Percentiles rank a stretch among this genome's conserved stretches.
Conservation (phyloP, 2,888 invertebrate species). For the Carabus problematicus region DNA sequence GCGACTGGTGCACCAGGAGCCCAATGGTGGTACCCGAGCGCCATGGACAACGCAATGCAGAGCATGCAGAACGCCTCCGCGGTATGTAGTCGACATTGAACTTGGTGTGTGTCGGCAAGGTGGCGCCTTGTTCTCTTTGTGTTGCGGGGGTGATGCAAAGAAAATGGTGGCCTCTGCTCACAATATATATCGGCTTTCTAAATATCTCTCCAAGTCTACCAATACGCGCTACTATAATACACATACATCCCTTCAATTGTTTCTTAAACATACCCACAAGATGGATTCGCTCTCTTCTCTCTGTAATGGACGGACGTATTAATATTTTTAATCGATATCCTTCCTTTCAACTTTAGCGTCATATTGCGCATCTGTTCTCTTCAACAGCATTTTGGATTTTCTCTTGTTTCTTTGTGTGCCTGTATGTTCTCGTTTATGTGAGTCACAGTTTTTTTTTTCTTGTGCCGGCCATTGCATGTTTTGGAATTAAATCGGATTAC, state of each 20-base stretch:
- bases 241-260: not conserved
- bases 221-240: not conserved
- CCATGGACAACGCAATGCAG: slow-evolving; percentile 67
- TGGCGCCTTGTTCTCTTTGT: slow-evolving; percentile 27
- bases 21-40: slow-evolving; percentile 79
- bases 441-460: slow-evolving; percentile 1
- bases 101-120: slow-evolving; percentile 15
- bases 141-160: slow-evolving; percentile 37
- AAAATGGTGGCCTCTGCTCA: slow-evolving; percentile 38
- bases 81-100: slow-evolving; percentile 31
- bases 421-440: not conserved
- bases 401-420: too few species aligned
- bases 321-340: slow-evolving; percentile 10
- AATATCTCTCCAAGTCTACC: not conserved
- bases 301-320: not conserved
- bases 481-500: too few species aligned
- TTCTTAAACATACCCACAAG: too few species aligned
- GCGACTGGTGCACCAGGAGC: slow-evolving; percentile 62
- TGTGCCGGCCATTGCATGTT: not conserved
- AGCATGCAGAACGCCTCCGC: slow-evolving; percentile 51
- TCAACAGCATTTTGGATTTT: not conserved
- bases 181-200: not conserved
- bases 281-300: too few species aligned
- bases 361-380: not conserved
- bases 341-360: not conserved